Percentiles rank a stretch among this genome's conserved stretches.
Conservation (phyloP, 2,888 invertebrate genomes). For the Epinotia brunnichana region DNA sequence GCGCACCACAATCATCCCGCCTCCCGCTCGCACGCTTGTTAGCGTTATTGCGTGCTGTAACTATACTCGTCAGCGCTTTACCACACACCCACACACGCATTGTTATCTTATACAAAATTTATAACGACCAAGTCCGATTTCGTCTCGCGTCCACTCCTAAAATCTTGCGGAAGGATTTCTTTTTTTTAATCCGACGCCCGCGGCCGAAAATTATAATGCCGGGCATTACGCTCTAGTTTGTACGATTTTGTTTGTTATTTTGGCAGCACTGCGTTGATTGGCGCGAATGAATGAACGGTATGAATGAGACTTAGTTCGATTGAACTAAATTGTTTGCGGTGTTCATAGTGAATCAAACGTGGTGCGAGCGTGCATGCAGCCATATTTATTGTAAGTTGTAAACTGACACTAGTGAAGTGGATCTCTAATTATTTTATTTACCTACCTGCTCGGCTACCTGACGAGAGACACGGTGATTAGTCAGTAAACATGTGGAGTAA, state of each 20-base stretch:
- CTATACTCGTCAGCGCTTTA: constrained; percentile 82
- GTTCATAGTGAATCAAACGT: constrained; percentile 33
- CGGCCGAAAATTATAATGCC: constrained; percentile 69
- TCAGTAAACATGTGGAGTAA: constrained; percentile 6
- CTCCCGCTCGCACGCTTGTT: constrained; percentile 80
- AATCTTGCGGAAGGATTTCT: constrained; percentile 79
- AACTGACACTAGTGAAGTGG: constrained; percentile 23
- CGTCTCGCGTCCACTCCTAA: constrained; percentile 80
- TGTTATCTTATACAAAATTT: constrained; percentile 83
- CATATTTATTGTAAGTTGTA: constrained; percentile 21
- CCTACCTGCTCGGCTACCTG: constrained; percentile 17
- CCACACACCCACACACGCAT: constrained; percentile 81
- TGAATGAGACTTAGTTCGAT: constrained; percentile 48
- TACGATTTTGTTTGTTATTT: constrained; percentile 64
- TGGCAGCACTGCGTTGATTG: constrained; percentile 66
- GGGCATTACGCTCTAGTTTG: constrained; percentile 63
- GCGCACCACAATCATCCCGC: constrained; percentile 59
- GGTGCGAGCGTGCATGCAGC: constrained; percentile 17
- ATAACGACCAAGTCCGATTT: constrained; percentile 81
- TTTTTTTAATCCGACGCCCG: constrained; percentile 67
- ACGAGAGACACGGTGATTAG: constrained; percentile 13
- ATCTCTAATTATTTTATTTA: constrained; percentile 36
- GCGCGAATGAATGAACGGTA: constrained; percentile 61
- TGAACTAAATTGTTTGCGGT: constrained; percentile 51
- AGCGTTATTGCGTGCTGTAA: constrained; percentile 83